Percentiles rank a stretch among this genome's conserved stretches.
phyloP scores from a whole-genome alignment of 1,140 invertebrate genomes.

The Aphelenchoides fujianensis region DNA sequence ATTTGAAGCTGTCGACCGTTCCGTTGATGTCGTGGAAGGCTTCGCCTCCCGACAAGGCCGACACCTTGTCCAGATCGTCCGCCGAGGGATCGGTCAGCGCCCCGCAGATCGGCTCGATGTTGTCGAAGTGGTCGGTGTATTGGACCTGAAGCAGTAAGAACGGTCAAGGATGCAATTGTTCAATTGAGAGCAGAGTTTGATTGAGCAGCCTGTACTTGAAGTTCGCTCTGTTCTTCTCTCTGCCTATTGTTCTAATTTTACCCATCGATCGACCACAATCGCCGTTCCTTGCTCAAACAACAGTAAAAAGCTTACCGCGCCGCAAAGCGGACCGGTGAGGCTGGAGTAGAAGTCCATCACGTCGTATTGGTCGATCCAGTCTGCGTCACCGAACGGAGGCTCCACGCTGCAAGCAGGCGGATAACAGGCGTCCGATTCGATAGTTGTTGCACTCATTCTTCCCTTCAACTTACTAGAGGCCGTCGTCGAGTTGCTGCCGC shows the following conservation, averaged over 20 bases:
- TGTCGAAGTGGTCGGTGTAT: constrained; percentile 10
- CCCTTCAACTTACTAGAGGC: too few species aligned
- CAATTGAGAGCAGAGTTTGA: too few species aligned
- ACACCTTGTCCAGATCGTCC: neutral
- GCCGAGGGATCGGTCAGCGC: neutral
- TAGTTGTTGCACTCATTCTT: too few species aligned
- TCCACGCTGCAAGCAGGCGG: neutral
- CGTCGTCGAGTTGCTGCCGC: constrained; percentile 29
- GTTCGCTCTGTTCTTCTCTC: too few species aligned
- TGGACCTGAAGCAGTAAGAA: too few species aligned
- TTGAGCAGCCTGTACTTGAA: too few species aligned
- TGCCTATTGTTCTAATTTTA: too few species aligned
- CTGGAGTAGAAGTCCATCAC: neutral
- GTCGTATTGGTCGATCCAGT: neutral
- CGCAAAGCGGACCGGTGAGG: neutral
- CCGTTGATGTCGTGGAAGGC: neutral
- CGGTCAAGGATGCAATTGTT: too few species aligned
- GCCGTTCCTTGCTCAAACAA: too few species aligned
- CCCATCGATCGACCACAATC: too few species aligned
- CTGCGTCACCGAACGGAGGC: constrained; percentile 9
- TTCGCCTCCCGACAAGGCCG: neutral
- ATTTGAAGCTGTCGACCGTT: constrained; percentile 5
- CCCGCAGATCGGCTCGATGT: constrained; percentile 1
- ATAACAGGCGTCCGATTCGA: constrained; percentile 11
- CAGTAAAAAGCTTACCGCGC: too few species aligned